Percentiles rank a stretch among this genome's conserved stretches.
Conservation (phyloP, 2,113 vertebrate genomes). For the Corythornis madagascariensis region DNA sequence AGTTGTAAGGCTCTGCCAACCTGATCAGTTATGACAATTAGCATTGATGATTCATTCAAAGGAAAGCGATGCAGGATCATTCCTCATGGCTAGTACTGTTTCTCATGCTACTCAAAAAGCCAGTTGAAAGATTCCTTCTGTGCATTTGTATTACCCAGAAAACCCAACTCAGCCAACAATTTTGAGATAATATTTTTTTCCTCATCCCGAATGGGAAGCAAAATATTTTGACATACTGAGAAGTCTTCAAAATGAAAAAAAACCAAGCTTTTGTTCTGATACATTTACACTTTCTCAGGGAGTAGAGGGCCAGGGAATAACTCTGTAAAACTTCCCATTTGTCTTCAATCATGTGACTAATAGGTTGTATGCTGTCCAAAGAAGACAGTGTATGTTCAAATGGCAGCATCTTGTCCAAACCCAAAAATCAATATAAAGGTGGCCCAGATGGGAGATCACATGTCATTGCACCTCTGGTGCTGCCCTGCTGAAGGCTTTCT, state of each 20-base stretch:
- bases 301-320: background rate
- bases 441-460: background rate
- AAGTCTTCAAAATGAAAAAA: background rate
- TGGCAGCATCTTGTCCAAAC: background rate
- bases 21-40: background rate
- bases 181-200: background rate
- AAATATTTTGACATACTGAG: background rate
- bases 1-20: background rate
- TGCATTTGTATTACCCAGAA: background rate
- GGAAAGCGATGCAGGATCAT: background rate
- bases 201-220: background rate
- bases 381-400: background rate
- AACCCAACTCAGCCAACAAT: background rate
- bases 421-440: background rate
- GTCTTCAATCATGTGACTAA: background rate
- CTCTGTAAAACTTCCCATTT: background rate
- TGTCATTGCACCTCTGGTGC: background rate
- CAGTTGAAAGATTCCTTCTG: background rate
- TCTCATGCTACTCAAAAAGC: constrained; percentile 21
- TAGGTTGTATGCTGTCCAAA: background rate
- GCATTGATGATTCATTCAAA: background rate
- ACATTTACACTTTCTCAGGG: constrained; percentile 1
- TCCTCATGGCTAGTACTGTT: background rate
- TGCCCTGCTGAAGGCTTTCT: background rate
- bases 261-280: background rate